phyloP scores from a whole-genome alignment of 2,888 invertebrate species.

The Tenthredo amoena region DNA sequence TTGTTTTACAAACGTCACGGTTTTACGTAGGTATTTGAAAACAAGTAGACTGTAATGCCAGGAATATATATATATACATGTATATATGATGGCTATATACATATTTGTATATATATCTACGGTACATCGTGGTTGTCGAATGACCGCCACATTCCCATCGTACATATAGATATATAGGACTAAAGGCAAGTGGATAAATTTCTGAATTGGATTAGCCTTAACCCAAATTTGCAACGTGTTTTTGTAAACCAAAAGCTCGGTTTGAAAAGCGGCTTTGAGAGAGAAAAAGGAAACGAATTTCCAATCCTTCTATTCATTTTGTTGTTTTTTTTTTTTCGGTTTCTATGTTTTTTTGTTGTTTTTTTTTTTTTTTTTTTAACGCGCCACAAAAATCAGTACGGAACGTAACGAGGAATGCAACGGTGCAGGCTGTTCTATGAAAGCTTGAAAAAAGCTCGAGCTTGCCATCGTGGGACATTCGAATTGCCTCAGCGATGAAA shows the following conservation, averaged over 20 bases:
- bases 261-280: background rate
- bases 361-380: background rate
- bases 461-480: background rate
- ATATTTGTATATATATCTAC: background rate
- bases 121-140: background rate
- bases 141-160: background rate
- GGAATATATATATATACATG: background rate
- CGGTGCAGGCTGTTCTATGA: background rate
- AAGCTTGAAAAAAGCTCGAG: background rate
- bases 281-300: background rate
- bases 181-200: background rate
- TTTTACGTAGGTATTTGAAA: background rate
- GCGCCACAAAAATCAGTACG: background rate
- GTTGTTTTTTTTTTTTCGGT: background rate
- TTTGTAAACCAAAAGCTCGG: background rate
- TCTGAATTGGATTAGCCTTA: background rate
- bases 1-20: slow-evolving; percentile 19
- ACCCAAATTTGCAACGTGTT: background rate
- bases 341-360: background rate
- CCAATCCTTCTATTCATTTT: background rate
- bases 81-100: background rate
- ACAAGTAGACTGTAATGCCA: background rate
- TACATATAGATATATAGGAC: background rate
- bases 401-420: background rate
- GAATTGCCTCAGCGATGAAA: slow-evolving; percentile 10